Percentiles rank a stretch among this genome's conserved stretches.
Evolutionary conservation across 2,888 invertebrate species (phyloP).

Genomic region (Spodoptera littoralis): DNA sequence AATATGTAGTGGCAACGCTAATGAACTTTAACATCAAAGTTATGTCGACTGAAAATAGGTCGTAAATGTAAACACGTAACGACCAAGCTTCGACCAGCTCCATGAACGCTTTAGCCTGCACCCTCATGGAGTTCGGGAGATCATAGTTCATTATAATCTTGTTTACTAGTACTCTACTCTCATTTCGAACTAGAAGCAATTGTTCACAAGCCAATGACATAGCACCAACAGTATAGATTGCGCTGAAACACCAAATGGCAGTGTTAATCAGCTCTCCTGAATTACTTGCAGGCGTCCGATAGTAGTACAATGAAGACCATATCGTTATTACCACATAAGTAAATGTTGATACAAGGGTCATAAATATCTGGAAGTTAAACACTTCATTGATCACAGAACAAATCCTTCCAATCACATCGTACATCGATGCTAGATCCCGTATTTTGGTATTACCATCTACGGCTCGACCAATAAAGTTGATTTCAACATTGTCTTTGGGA

Average conservation of each 20-base stretch:
- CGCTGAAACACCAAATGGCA: conserved; percentile 66
- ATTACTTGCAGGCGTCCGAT: conserved; percentile 54
- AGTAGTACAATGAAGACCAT: conserved; percentile 70
- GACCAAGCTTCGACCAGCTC: conserved; percentile 77
- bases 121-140: conserved; percentile 69
- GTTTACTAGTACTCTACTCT: conserved; percentile 71
- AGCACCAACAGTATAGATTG: conserved; percentile 62
- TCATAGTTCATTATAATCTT: conserved; percentile 77
- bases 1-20: conserved; percentile 77
- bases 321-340: conserved; percentile 71
- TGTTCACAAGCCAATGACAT: conserved; percentile 72
- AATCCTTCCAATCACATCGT: conserved; percentile 68
- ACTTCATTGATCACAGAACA: conserved; percentile 67
- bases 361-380: conserved; percentile 76
- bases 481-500: conserved; percentile 36
- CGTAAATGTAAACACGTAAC: conserved; percentile 67
- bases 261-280: conserved; percentile 61
- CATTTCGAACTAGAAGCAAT: conserved; percentile 64
- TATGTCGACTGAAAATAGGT: conserved; percentile 78
- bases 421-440: conserved; percentile 67
- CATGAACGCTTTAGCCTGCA: conserved; percentile 77
- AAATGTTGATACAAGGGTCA: conserved; percentile 73
- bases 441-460: conserved; percentile 65
- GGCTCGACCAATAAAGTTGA: conserved; percentile 62
- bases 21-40: conserved; percentile 78